Base-by-base conservation (phyloP, 2,797 vertebrate species). In the Pangasius djambal region DNA sequence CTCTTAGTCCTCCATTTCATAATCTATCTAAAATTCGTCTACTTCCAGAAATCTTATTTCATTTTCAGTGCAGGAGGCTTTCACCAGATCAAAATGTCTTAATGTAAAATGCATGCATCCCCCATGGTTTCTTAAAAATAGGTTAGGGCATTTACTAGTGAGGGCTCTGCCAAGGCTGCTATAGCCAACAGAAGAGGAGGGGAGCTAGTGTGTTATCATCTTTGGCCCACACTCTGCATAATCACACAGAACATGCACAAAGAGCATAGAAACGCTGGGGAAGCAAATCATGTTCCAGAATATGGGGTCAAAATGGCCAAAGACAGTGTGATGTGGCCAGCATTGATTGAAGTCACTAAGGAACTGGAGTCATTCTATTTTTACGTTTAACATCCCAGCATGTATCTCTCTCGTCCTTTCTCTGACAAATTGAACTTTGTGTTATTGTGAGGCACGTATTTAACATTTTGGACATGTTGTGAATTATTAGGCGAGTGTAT, bases 51-150 rank as follows among this genome's bases (percentile, higher is more conserved):
- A 92, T 87, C 90, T 91, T 90, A 92, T 94, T 95, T 93, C 93
- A 93, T 94, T 93, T 94, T 93, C 91, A 92, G 91, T 90, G 92
- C 89, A 67, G 90, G 81, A 93, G 94, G 89, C 90, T 86, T 91
- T 50, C 90, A 93, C 92, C 92, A 94, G 91, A 95, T 88, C 87
- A 91, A 94, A 94, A 95, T 94, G 89, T 92, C 92, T 95, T 92
- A 92, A 95, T 95, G 94, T 93, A 94, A 94, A 95, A 95, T 93
- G 94, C 92, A 95, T 94, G 91, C 91, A 92, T 95, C 92, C 95
- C 93, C 88, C 75, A 92, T 92, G 94, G 92, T 94, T 95, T 94
- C 92, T 94, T 94, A 94, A 94, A 95, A 96, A 95, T 94, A 94
- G 93, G 16, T 25, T 85, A 28, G 91, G 90, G 78, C 92, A 94